phyloP scores from a whole-genome alignment of 2,888 invertebrate species.

The Metopia argyrocephala region DNA sequence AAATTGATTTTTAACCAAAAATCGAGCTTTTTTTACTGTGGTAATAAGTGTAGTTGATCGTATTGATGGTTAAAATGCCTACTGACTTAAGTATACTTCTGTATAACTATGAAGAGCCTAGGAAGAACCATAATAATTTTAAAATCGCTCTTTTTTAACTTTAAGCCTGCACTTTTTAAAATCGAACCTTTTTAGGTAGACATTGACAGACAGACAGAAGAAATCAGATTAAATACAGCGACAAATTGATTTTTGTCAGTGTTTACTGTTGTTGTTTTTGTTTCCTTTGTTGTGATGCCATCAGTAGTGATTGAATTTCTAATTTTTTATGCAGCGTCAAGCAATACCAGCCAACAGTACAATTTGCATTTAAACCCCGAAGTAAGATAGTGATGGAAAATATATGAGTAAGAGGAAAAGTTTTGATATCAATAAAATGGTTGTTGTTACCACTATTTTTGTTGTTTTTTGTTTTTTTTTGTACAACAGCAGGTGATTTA shows the following conservation, averaged over 20 bases:
- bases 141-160: too few relatives aligned
- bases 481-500: constrained; percentile 52
- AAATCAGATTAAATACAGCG: constrained; percentile 21
- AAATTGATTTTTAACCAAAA: too few relatives aligned
- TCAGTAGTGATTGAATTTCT: constrained; percentile 52
- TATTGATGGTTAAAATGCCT: too few relatives aligned
- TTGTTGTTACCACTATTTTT: constrained; percentile 18
- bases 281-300: not conserved
- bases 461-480: constrained; percentile 6
- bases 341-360: constrained; percentile 32
- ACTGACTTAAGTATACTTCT: too few relatives aligned
- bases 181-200: too few relatives aligned
- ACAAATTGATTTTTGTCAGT: constrained; percentile 20
- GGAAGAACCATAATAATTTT: too few relatives aligned
- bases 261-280: not conserved
- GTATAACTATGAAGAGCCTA: too few relatives aligned
- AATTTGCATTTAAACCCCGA: not conserved
- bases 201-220: too few relatives aligned
- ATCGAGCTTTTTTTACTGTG: too few relatives aligned
- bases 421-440: constrained; percentile 1
- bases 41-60: too few relatives aligned
- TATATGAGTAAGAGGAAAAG: not conserved
- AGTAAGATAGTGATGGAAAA: not conserved
- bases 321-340: constrained; percentile 60
- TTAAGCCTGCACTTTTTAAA: too few relatives aligned